These are phyloP conservation scores for Metaphire vulgaris DNA, from an alignment of 1,140 invertebrate genomes.

Conservation along the genomic window DNA sequence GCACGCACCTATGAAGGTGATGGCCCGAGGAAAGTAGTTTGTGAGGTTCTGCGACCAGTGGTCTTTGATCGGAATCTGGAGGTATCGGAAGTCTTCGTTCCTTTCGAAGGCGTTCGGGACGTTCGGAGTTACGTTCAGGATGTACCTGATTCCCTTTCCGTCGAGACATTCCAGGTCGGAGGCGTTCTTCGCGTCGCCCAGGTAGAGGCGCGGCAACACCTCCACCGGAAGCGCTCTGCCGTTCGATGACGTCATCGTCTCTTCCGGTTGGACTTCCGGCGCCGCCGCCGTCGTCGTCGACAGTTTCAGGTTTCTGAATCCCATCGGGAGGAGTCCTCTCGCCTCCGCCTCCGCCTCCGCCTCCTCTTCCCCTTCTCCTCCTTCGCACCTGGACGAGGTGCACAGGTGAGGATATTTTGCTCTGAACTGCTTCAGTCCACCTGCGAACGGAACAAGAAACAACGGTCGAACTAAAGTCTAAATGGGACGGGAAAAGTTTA, in stretches of 20 bases:
- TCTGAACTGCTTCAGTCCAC: neutral
- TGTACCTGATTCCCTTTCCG: constrained; percentile 80
- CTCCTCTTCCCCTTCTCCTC: neutral
- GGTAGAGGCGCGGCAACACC: constrained; percentile 82
- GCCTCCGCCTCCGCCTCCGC: too few species aligned
- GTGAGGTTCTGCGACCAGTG: constrained; percentile 91
- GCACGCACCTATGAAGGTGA: constrained; percentile 80
- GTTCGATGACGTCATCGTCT: neutral
- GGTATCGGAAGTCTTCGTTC: constrained; percentile 76
- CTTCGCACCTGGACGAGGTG: neutral
- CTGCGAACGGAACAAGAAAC: too few species aligned
- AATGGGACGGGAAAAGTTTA: too few species aligned
- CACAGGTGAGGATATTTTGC: neutral
- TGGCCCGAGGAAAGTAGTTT: constrained; percentile 83
- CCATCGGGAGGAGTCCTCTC: neutral
- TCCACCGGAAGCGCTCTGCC: constrained; percentile 69
- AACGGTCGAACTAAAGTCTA: too few species aligned
- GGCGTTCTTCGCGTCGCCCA: constrained; percentile 88
- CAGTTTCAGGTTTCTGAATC: neutral
- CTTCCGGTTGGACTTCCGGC: neutral
- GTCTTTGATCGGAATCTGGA: constrained; percentile 87
- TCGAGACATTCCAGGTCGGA: constrained; percentile 76
- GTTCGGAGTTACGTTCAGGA: constrained; percentile 90
- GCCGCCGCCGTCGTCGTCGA: neutral
- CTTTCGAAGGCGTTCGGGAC: constrained; percentile 87